Conservation (phyloP, 2,113 vertebrate species). For the Leptodactylus fuscus region DNA sequence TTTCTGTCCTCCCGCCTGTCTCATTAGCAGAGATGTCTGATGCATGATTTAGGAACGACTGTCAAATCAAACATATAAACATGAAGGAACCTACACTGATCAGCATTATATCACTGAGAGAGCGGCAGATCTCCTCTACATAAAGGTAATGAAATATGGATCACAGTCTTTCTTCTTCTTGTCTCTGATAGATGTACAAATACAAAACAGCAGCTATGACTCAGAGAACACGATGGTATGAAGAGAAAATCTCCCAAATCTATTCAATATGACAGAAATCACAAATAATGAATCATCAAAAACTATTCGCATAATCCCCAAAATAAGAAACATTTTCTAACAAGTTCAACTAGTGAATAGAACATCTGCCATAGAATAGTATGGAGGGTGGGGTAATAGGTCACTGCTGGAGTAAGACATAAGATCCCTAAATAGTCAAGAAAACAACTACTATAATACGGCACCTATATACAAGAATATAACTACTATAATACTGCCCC, state of each 20-base stretch:
- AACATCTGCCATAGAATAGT: no score
- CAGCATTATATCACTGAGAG: neutral
- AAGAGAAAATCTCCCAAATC: neutral
- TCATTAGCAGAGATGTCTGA: conserved; percentile 34
- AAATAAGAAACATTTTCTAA: neutral
- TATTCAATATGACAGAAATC: neutral
- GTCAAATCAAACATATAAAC: neutral
- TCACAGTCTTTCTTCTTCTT: neutral
- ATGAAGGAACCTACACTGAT: neutral
- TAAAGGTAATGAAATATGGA: conserved; percentile 38
- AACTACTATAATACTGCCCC: neutral
- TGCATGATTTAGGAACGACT: conserved; percentile 10
- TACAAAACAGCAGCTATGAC: neutral
- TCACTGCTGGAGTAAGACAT: no score
- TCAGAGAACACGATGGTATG: neutral
- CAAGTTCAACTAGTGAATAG: no score
- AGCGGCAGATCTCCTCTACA: neutral
- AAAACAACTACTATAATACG: neutral
- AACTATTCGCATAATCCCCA: neutral
- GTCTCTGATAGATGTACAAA: neutral
- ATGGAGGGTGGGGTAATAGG: no score
- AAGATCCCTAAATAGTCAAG: neutral
- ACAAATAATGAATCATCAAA: neutral
- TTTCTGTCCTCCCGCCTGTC: neutral
- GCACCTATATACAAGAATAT: neutral